Evolutionary conservation across 2,888 invertebrate species (phyloP), one percentile per base, ranked within the genome.

Genomic region (Megamerina dolium): DNA sequence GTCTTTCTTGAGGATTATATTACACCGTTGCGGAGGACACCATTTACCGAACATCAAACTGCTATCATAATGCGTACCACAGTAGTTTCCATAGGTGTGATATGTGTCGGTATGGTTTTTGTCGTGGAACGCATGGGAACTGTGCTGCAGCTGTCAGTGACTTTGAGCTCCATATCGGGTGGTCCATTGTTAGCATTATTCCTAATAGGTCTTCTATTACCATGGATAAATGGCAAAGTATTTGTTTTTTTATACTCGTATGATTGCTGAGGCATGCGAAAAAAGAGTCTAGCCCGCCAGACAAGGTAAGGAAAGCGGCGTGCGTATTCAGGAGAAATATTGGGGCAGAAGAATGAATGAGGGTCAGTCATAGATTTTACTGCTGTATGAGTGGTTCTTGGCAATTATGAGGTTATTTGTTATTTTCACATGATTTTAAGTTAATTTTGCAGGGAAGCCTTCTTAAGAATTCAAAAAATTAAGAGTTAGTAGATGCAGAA

Each of bases 1-100:
- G 85, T 87, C 0, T 81, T 86, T 27, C 74, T 85, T 43, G 86
- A 87, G 70, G 87, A 87, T 63, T 80, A 87, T 61, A 80, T 85
- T 56, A 84, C 83, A 54, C 85, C 86, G 0, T 75, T 78, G 53
- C 71, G 80, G 46, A 79, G 75, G 46, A 70, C 67, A 43, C 70
- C 77, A 13, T 61, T 79, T 4, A 74, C 80, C 6, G 73, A 77
- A 23, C 69, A 61, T 16, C 74, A 76, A 40, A 73, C 74, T 0
- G 75, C 73, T 21, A 74, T 79, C 58, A 63, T 85, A 2, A 78
- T 87, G 66, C 83, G 84, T 58, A 58, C 78, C 1, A 77, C 85
- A 12, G 86, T 86, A 5, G 72, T 87, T 1, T 47, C 77, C 0
- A 75, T 82, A 53, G 88, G 88, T 17, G 58, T 77, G 2, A 61